Evolutionary conservation across 2,888 invertebrate species (phyloP).

Genomic region (Agriopis marginaria): DNA sequence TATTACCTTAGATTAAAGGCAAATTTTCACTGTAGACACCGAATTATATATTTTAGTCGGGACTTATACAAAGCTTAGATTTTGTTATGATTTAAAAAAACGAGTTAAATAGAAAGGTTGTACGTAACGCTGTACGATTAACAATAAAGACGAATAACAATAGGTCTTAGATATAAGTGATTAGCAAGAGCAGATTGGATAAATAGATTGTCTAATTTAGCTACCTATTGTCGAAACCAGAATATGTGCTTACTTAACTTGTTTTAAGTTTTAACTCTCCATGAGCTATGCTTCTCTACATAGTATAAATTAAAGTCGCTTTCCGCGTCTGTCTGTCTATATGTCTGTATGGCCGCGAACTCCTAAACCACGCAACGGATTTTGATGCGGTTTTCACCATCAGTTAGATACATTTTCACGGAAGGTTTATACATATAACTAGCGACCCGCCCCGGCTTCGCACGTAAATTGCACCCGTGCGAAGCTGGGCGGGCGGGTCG

Average conservation of each 20-base stretch:
- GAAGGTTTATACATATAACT: too few species aligned
- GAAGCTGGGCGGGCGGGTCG: too few species aligned
- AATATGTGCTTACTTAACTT: constrained; percentile 12
- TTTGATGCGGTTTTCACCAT: too few species aligned
- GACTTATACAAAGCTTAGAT: neutral
- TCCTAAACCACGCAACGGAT: too few species aligned
- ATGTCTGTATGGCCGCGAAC: too few species aligned
- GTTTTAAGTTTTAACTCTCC: neutral
- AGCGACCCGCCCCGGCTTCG: too few species aligned
- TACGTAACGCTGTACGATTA: constrained; percentile 46
- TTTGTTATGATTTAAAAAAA: constrained; percentile 15
- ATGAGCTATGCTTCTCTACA: too few species aligned
- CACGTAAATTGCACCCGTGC: too few species aligned
- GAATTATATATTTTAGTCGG: neutral
- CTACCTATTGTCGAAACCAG: constrained; percentile 55
- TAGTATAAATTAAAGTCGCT: too few species aligned
- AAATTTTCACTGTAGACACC: neutral
- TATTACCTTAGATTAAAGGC: neutral
- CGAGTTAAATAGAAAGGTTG: constrained; percentile 31
- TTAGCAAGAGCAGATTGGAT: constrained; percentile 63
- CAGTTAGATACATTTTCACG: too few species aligned
- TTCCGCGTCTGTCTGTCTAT: too few species aligned
- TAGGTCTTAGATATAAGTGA: constrained; percentile 51
- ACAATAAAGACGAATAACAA: constrained; percentile 43
- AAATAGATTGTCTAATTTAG: constrained; percentile 58